Evolutionary conservation across 2,888 invertebrate genomes (phyloP).

Genomic region (Pyrrhia umbra): DNA sequence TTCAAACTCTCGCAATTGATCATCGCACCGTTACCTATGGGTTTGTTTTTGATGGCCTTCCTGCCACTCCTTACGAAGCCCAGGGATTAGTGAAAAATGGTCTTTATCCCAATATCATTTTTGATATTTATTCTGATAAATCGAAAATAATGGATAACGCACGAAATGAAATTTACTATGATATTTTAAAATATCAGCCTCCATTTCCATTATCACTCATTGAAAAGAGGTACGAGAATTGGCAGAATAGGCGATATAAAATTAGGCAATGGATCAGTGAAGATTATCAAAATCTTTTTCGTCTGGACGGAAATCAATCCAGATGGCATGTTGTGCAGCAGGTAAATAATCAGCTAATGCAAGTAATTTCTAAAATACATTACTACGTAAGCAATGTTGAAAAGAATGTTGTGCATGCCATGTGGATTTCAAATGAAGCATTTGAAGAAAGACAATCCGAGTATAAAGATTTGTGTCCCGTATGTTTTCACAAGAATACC

Average conservation of each 20-base stretch:
- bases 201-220: conserved; percentile 82
- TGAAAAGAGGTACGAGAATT: conserved; percentile 80
- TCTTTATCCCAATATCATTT: conserved; percentile 90
- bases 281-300: conserved; percentile 89
- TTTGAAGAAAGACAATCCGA: conserved; percentile 86
- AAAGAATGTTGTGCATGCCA: conserved; percentile 85
- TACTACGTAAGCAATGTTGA: conserved; percentile 87
- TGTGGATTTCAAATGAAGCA: conserved; percentile 90
- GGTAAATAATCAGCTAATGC: conserved; percentile 76
- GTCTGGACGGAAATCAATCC: conserved; percentile 85
- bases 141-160: conserved; percentile 80
- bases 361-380: conserved; percentile 83
- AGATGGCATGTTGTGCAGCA: conserved; percentile 90
- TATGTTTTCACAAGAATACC: conserved; percentile 85
- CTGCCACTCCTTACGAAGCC: conserved; percentile 86
- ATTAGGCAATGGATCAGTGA: conserved; percentile 87
- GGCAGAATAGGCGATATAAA: conserved; percentile 73
- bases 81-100: conserved; percentile 85
- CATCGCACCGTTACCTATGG: conserved; percentile 88
- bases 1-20: conserved; percentile 88
- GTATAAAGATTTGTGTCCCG: conserved; percentile 90
- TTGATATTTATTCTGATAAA: conserved; percentile 85
- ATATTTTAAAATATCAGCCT: conserved; percentile 75
- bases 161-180: conserved; percentile 76
- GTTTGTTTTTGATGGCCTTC: conserved; percentile 92